Conservation (phyloP, 2,888 invertebrate species). For the Phyllotreta cruciferae region DNA sequence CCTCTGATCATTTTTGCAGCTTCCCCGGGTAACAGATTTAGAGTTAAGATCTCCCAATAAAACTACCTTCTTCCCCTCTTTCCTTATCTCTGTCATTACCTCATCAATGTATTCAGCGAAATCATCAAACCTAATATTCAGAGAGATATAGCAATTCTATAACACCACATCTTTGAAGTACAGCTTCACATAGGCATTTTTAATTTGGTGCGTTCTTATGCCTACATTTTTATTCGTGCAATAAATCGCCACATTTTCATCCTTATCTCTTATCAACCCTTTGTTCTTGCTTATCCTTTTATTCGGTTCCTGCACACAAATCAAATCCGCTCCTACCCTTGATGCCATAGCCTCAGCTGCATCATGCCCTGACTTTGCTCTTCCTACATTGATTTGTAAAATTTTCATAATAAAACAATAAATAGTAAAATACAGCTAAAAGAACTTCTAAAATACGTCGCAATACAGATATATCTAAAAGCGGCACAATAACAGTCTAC, state of each 20-base stretch:
- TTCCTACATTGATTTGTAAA: slow-evolving; percentile 11
- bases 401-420: too few species aligned
- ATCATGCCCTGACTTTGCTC: not conserved
- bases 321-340: not conserved
- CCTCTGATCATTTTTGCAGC: not conserved
- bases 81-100: not conserved
- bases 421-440: too few species aligned
- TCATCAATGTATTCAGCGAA: not conserved
- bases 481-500: too few species aligned
- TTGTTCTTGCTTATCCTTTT: not conserved
- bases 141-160: slow-evolving; percentile 21
- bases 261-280: not conserved
- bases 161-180: not conserved
- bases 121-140: not conserved
- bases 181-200: not conserved
- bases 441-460: too few species aligned
- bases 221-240: slow-evolving; percentile 1
- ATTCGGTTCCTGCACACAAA: slow-evolving; percentile 14
- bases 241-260: slow-evolving; percentile 1
- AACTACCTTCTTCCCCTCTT: not conserved
- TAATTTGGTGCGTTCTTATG: not conserved
- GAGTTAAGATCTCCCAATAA: slow-evolving; percentile 7
- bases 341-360: not conserved
- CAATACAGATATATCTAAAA: too few species aligned
- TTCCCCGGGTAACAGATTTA: not conserved